Evolutionary conservation across 2,797 vertebrate species (phyloP).

Genomic region (Lacerta agilis): DNA sequence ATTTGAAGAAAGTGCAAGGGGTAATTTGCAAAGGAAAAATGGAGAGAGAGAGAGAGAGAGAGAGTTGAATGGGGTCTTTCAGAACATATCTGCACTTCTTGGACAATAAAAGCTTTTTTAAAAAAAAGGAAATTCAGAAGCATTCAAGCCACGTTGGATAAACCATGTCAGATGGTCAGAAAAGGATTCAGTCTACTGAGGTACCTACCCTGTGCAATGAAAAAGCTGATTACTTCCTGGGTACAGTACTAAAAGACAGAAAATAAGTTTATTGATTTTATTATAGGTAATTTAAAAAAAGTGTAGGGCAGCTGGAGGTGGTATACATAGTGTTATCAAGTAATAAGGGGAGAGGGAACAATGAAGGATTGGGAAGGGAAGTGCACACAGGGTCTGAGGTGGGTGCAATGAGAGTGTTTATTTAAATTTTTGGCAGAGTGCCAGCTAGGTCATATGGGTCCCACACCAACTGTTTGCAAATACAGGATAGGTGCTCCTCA

Average conservation of each 20-base stretch:
- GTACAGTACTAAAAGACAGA: constrained; percentile 81
- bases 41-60: constrained; percentile 40
- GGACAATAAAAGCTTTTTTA: background rate
- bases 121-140: background rate
- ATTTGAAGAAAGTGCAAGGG: background rate
- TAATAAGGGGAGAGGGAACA: background rate
- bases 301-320: background rate
- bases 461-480: too few relatives aligned
- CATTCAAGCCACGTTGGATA: background rate
- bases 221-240: constrained; percentile 84
- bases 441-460: background rate
- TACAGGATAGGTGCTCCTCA: background rate
- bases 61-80: background rate
- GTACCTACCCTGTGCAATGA: constrained; percentile 81
- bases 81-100: constrained; percentile 39
- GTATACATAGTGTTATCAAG: background rate
- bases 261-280: background rate
- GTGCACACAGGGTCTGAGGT: background rate
- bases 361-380: background rate
- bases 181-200: constrained; percentile 1
- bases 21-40: constrained; percentile 29
- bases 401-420: background rate
- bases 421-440: background rate
- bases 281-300: background rate
- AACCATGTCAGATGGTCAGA: background rate